Evolutionary conservation across 2,888 invertebrate species (phyloP).

Genomic region (Siphonodentalium dalli): DNA sequence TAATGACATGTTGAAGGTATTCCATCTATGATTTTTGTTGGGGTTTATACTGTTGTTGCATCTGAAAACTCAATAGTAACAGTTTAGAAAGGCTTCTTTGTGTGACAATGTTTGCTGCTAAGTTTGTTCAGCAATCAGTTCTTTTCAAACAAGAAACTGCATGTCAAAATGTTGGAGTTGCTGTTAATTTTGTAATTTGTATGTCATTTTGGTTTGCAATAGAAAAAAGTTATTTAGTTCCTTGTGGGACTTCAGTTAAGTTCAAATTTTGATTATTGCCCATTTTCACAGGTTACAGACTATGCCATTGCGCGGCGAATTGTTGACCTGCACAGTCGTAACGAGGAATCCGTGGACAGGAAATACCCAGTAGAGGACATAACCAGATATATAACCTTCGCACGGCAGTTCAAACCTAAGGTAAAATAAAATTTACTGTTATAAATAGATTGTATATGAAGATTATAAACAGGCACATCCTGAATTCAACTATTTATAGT

Average conservation of each 20-base stretch:
- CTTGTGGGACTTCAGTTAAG: neutral
- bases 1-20: too few relatives aligned
- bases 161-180: too few relatives aligned
- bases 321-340: conserved; percentile 89
- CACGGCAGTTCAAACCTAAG: conserved; percentile 92
- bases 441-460: neutral
- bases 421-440: conserved; percentile 69
- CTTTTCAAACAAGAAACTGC: too few relatives aligned
- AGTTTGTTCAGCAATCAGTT: too few relatives aligned
- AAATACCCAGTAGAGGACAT: conserved; percentile 89
- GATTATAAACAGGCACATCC: neutral
- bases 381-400: conserved; percentile 93
- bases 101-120: too few relatives aligned
- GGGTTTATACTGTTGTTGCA: too few relatives aligned
- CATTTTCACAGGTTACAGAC: conserved; percentile 77
- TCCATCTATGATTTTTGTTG: too few relatives aligned
- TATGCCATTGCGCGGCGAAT: conserved; percentile 97
- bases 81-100: too few relatives aligned
- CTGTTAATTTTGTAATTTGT: too few relatives aligned
- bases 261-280: neutral
- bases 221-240: neutral
- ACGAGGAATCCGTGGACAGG: conserved; percentile 79
- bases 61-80: too few relatives aligned
- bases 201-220: neutral
- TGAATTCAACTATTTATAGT: too few relatives aligned